Conservation (phyloP, 2,888 invertebrate species). For the Melanostoma scalare region DNA sequence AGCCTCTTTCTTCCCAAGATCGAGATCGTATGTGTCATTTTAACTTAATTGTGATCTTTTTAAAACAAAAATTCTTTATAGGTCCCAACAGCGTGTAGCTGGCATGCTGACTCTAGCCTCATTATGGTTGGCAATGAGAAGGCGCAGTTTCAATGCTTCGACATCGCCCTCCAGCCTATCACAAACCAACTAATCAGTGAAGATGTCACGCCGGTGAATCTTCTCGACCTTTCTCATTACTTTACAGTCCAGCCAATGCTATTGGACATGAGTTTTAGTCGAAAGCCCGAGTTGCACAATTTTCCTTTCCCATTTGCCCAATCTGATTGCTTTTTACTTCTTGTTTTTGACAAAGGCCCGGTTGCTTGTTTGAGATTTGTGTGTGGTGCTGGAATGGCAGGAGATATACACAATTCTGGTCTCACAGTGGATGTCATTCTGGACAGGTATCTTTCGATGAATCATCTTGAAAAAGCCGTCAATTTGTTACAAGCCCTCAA, state of each 20-base stretch:
- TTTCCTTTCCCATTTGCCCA: conserved; percentile 80
- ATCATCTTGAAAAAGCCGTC: conserved; percentile 87
- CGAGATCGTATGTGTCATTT: conserved; percentile 87
- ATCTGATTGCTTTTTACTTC: conserved; percentile 83
- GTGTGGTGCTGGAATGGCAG: conserved; percentile 82
- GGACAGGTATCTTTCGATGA: conserved; percentile 85
- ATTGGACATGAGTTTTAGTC: conserved; percentile 84
- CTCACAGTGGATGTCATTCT: conserved; percentile 85
- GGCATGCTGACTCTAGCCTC: conserved; percentile 88
- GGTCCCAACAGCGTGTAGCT: conserved; percentile 87
- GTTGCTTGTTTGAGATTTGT: conserved; percentile 84
- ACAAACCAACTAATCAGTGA: conserved; percentile 87
- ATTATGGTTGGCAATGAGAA: conserved; percentile 87
- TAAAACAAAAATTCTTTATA: conserved; percentile 75
- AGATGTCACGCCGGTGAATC: conserved; percentile 85
- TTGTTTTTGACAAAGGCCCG: conserved; percentile 86
- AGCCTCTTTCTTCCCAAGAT: conserved; percentile 88
- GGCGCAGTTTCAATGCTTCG: conserved; percentile 90
- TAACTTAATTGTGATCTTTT: neutral
- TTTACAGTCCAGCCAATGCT: conserved; percentile 83
- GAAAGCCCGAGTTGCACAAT: conserved; percentile 82
- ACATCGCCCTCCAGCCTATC: conserved; percentile 87
- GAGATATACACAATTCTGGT: conserved; percentile 82
- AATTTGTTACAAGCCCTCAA: conserved; percentile 86
- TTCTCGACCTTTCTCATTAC: conserved; percentile 85